A percentile compares a stretch with the other conserved stretches of the same genome.
Conservation (phyloP, 2,113 vertebrate genomes). For the Mus pahari region DNA sequence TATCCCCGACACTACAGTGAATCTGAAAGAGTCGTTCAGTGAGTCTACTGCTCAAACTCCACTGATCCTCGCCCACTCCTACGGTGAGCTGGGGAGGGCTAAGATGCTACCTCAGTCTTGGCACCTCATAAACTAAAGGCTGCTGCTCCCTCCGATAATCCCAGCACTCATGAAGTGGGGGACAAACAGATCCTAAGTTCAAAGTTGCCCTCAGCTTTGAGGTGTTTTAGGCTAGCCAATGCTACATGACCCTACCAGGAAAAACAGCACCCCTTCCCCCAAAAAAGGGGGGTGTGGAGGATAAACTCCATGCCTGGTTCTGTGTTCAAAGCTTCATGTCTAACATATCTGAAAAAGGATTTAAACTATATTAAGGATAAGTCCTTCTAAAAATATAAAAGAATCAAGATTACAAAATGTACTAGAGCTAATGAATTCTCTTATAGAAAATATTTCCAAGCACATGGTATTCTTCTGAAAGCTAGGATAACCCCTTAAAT, state of each 20-base stretch:
- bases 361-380: background rate
- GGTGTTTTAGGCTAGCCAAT: background rate
- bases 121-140: background rate
- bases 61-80: constrained; percentile 78
- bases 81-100: constrained; percentile 70
- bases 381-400: constrained; percentile 26
- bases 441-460: background rate
- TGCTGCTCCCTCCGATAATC: no score
- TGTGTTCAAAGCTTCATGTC: background rate
- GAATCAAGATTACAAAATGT: background rate
- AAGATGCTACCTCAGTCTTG: no score
- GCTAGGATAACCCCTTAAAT: background rate
- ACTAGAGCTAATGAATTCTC: background rate
- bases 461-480: background rate
- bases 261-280: background rate
- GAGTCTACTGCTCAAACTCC: constrained; percentile 76
- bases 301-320: background rate
- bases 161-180: background rate
- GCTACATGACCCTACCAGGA: background rate
- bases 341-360: background rate
- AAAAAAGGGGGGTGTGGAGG: background rate
- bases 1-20: constrained; percentile 62
- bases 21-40: constrained; percentile 74
- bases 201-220: background rate
- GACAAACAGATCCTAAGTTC: background rate